Percentiles rank a stretch among this genome's conserved stretches.
These are phyloP conservation scores for Cryptoprocta ferox DNA, from an alignment of 2,797 vertebrate genomes.

Conservation along the genomic window DNA sequence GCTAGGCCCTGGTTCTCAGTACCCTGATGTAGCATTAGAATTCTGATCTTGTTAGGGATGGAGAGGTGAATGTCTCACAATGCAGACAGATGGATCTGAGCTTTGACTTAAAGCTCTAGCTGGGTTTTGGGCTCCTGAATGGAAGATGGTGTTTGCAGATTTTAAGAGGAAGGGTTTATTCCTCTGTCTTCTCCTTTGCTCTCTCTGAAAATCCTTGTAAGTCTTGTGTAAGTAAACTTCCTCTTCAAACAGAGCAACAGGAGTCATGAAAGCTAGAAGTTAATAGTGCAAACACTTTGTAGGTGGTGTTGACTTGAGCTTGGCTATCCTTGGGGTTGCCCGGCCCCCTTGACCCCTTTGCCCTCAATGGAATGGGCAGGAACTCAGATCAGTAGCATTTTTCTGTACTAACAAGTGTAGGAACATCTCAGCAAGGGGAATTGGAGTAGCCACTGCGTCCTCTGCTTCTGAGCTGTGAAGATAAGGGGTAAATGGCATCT, in stretches of 20 bases:
- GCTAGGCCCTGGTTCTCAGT: background rate
- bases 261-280: background rate
- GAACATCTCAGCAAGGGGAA: background rate
- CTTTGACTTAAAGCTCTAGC: background rate
- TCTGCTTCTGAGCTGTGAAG: background rate
- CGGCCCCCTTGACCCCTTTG: background rate
- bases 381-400: background rate
- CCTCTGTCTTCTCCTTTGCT: background rate
- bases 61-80: background rate
- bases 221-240: conserved; percentile 34
- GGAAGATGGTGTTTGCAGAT: background rate
- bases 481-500: background rate
- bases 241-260: background rate
- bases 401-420: background rate
- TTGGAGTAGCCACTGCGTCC: background rate
- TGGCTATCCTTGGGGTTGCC: background rate
- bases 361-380: background rate
- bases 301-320: background rate
- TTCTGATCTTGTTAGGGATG: background rate
- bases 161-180: background rate
- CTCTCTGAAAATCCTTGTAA: background rate
- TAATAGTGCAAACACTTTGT: background rate
- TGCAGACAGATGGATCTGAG: background rate
- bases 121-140: background rate
- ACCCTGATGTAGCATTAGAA: background rate